These are phyloP conservation scores for Eupithecia dodoneata DNA, from an alignment of 2,888 invertebrate genomes.

Conservation along the genomic window DNA sequence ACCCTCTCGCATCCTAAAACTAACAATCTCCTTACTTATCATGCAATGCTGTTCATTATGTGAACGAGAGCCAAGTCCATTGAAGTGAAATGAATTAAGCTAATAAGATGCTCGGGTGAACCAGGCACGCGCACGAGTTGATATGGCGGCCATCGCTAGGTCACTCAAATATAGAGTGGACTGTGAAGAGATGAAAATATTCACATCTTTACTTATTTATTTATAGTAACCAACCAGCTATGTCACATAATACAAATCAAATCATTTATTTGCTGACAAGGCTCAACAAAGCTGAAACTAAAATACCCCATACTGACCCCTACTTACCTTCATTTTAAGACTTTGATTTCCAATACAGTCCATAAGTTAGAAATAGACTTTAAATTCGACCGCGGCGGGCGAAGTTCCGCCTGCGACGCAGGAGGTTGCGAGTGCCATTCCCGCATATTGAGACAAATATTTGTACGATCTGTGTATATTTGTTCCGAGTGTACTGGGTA, in stretches of 20 bases:
- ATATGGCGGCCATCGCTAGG: slow-evolving; percentile 56
- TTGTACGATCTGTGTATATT: too few relatives aligned
- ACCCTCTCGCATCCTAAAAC: slow-evolving; percentile 15
- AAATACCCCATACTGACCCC: too few relatives aligned
- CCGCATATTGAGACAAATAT: too few relatives aligned
- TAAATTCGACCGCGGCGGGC: too few relatives aligned
- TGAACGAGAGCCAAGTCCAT: slow-evolving; percentile 39
- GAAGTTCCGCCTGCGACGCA: too few relatives aligned
- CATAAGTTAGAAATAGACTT: too few relatives aligned
- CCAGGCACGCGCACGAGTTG: slow-evolving; percentile 52
- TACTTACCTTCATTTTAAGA: too few relatives aligned
- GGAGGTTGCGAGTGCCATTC: too few relatives aligned
- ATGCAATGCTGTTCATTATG: slow-evolving; percentile 33
- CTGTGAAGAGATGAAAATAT: neutral
- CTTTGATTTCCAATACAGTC: too few relatives aligned
- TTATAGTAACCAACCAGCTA: neutral
- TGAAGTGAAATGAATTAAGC: slow-evolving; percentile 55
- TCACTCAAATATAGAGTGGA: slow-evolving; percentile 50
- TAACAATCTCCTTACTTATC: slow-evolving; percentile 17
- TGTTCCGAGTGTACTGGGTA: too few relatives aligned
- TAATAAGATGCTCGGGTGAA: slow-evolving; percentile 55
- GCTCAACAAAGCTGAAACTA: too few relatives aligned
- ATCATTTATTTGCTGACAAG: too few relatives aligned
- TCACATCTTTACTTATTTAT: neutral
- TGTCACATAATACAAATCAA: neutral